A percentile compares a stretch with the other conserved stretches of the same genome.
phyloP scores from a whole-genome alignment of 2,888 invertebrate species.

The Archips xylosteana region DNA sequence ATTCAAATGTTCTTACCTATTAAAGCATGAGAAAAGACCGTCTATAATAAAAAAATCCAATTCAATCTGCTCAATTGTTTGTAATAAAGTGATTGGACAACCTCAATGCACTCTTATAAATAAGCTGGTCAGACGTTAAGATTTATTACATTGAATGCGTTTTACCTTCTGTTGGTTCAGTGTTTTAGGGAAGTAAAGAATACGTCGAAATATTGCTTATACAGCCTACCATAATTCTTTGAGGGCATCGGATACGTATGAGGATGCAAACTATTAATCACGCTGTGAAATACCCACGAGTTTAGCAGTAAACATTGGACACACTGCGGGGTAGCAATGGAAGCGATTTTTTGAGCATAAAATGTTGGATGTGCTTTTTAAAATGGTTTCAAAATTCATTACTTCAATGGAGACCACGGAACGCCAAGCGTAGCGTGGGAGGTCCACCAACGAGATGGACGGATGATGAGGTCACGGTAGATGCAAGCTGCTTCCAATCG shows the following conservation, averaged over 20 bases:
- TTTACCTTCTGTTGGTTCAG: conserved; percentile 45
- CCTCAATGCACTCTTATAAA: conserved; percentile 8
- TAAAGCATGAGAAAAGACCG: too few species aligned
- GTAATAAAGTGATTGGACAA: conserved; percentile 7
- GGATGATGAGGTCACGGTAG: too few species aligned
- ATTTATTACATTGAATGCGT: conserved; percentile 19
- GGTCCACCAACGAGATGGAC: too few species aligned
- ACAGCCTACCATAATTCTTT: conserved; percentile 65
- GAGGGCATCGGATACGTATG: conserved; percentile 58
- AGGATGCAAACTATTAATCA: conserved; percentile 69
- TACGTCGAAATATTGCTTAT: conserved; percentile 58
- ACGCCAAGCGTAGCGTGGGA: too few species aligned
- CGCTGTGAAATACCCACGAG: conserved; percentile 62
- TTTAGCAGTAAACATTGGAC: conserved; percentile 53
- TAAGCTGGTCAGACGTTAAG: conserved; percentile 1
- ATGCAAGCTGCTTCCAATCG: too few species aligned
- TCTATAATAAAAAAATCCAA: too few species aligned
- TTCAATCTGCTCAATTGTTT: too few species aligned
- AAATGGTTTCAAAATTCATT: too few species aligned
- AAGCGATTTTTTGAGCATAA: not conserved
- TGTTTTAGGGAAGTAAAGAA: conserved; percentile 52
- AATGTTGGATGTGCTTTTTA: too few species aligned
- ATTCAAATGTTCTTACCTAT: too few species aligned
- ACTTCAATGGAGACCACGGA: too few species aligned
- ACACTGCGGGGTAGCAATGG: conserved; percentile 49